Evolutionary conservation across 2,888 invertebrate genomes (phyloP).

Genomic region (Hoplodrina blanda): DNA sequence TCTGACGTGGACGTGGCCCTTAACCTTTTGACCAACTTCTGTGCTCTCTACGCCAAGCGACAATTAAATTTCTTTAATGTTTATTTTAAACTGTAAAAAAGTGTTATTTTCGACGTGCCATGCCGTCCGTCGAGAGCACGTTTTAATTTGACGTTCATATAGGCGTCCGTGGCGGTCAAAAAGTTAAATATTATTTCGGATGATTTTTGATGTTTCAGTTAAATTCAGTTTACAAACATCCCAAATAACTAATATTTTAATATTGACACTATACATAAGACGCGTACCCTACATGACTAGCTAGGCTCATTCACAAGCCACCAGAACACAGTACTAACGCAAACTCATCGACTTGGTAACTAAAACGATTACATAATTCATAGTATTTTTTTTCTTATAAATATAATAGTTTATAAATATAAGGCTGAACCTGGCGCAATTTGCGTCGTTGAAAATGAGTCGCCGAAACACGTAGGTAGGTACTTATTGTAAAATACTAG

Average conservation of each 20-base stretch:
- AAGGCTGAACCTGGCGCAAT: not conserved
- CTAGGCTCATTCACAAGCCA: slow-evolving; percentile 55
- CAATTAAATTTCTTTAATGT: too few species aligned
- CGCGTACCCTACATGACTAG: slow-evolving; percentile 68
- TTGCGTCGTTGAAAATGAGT: slow-evolving; percentile 8
- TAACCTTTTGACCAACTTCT: too few species aligned
- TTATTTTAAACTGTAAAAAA: too few species aligned
- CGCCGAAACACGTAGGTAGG: not conserved
- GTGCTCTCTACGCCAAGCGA: too few species aligned
- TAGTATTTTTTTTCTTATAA: slow-evolving; percentile 26
- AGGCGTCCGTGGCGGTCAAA: too few species aligned
- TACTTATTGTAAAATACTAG: too few species aligned
- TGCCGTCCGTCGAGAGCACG: too few species aligned
- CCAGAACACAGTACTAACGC: slow-evolving; percentile 47
- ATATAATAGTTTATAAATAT: slow-evolving; percentile 27
- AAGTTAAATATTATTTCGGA: not conserved
- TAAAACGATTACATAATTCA: slow-evolving; percentile 39
- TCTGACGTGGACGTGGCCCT: too few species aligned
- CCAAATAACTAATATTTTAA: slow-evolving; percentile 1
- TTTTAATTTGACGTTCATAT: too few species aligned
- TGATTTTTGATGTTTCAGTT: not conserved
- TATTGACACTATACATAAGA: slow-evolving; percentile 51
- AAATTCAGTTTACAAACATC: slow-evolving; percentile 23
- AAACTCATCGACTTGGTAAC: slow-evolving; percentile 51
- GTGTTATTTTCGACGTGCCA: too few species aligned